These are phyloP conservation scores for Epicauta chinensis DNA, from an alignment of 1,140 invertebrate species.

Conservation along the genomic window DNA sequence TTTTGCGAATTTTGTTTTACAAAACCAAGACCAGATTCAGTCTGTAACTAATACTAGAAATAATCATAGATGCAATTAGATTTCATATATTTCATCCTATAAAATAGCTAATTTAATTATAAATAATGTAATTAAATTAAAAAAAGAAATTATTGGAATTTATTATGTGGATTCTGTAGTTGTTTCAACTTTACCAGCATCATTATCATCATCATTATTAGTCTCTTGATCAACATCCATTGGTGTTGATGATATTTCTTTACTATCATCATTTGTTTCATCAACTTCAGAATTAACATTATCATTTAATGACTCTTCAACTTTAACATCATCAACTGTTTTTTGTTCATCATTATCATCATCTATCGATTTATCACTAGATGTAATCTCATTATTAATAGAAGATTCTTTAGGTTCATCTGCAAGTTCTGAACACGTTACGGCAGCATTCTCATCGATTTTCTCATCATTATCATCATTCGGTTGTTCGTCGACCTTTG, in stretches of 20 bases:
- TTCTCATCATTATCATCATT: background rate
- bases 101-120: too few species aligned
- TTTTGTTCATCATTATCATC: background rate
- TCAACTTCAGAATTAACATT: background rate
- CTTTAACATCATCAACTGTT: background rate
- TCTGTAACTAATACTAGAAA: too few species aligned
- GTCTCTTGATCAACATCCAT: slow-evolving; percentile 20
- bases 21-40: too few species aligned
- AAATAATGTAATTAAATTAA: too few species aligned
- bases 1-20: too few species aligned
- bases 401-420: background rate
- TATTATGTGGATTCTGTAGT: slow-evolving; percentile 14
- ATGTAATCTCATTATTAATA: too few species aligned
- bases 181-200: slow-evolving; percentile 13
- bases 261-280: background rate
- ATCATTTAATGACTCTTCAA: slow-evolving; percentile 4
- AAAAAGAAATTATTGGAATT: too few species aligned
- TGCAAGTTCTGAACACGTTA: background rate
- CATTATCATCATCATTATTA: slow-evolving; percentile 6
- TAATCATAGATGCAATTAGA: too few species aligned
- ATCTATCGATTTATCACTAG: too few species aligned
- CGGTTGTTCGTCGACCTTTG: too few species aligned
- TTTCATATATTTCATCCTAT: too few species aligned
- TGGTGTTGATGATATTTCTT: slow-evolving; percentile 3
- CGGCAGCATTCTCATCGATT: background rate